Base-by-base conservation (phyloP, 2,797 vertebrate genomes). In the Pseudomugil tenellus region DNA sequence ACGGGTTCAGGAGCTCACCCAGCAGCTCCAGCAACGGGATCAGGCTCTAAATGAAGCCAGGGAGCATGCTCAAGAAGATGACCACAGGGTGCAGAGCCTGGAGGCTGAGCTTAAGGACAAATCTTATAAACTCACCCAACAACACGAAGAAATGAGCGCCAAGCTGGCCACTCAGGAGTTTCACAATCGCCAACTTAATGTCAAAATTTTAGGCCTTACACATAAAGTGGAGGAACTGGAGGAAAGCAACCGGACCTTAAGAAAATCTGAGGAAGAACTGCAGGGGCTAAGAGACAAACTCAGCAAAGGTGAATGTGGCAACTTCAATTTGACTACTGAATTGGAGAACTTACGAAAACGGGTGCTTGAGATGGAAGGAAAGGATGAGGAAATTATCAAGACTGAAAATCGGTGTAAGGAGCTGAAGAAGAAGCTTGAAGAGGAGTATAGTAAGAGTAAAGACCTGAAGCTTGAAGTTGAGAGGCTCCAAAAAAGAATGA, bases 361-460 rank as follows among this genome's bases (percentile, higher is more conserved):
- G 0, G 95, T 99, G 16, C 91, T 98, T 61, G 97, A 99, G 87
- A 98, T 99, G 96, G 96, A 99, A 79, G 97, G 96, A 13, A 99
- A 99, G 70, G 98, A 99, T 48, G 97, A 98, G 75, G 98, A 99
- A 84, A 98, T 99, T 83, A 96, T 93, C 0, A 98, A 96, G 87
- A 96, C 96, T 0, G 98, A 99, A 90, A 93, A 92, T 61, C 96
- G 97, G 67, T 98, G 96, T 80, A 95, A 93, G 73, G 97, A 98
- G 58, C 81, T 99, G 29, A 95, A 91, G 83, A 98, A 95, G 76
- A 97, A 94, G 78, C 90, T 99, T 13, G 94, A 97, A 35, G 95
- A 96, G 62, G 97, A 99, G 77, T 95, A 97, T 41, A 92, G 88
- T 48, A 95, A 94, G 10, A 95, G 95, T 66, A 96, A 94, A 81